Evolutionary conservation across 1,140 invertebrate species (phyloP), one percentile per base, ranked within the genome.

Genomic region (Caenorhabditis latens): DNA sequence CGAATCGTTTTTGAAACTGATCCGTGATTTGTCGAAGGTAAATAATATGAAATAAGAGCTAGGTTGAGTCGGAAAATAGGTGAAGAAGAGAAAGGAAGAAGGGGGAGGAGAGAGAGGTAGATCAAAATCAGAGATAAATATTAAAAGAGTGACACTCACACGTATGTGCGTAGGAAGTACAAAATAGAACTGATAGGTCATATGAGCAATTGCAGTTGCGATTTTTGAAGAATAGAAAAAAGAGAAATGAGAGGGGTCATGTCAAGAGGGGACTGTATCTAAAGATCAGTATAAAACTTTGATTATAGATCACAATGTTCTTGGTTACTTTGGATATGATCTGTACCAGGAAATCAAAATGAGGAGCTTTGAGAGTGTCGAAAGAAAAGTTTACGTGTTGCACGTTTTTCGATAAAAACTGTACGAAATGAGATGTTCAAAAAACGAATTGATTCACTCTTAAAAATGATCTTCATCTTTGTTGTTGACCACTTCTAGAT

Each of bases 101-200:
- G 71, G 11, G n/a, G 53, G 24, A 11, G 46, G 40, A 24, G 21
- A 16, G 43, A 42, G 19, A 48, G 65, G 40, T 16, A 79, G 71
- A 79, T 79, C 71, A 79, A 79, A 79, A 48, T 48, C 46, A 50
- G 71, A 79, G 46, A 79, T 79, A 79, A 79, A 79, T 79, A 79
- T 48, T 50, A 50, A 79, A 32, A 67, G 71, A 48, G 42, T 71
- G 43, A 79, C 46, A 50, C 71, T 79, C 42, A 48, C 65, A 46
- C 40, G 42, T 71, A 71, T 79, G 71, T 50, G 71, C 71, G 65
- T 71, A 71, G 65, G 65, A 32, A 43, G 65, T 63, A 63, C 61
- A 32, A 19, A 63, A 53, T 32, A 7, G 19, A 19, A 32, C 9
- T 63, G 61, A 63, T 63, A 63, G 65, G 65, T 71, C 65, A 71